A percentile compares a stretch with the other conserved stretches of the same genome.
phyloP scores from a whole-genome alignment of 2,888 invertebrate genomes.

The Diloba caeruleocephala region DNA sequence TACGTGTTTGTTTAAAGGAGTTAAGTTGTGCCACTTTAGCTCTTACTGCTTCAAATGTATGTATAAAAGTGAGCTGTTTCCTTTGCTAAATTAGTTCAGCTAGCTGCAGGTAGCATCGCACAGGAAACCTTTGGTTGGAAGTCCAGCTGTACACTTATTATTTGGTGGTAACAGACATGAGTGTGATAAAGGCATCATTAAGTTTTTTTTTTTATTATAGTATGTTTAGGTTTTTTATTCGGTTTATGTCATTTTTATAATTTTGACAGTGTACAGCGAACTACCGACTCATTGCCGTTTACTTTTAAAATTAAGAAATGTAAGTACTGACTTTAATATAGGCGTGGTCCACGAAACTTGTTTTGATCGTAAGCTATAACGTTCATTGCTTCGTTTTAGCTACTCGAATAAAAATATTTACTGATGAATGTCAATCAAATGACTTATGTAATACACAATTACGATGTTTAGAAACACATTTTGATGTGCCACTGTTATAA shows the following conservation, averaged over 20 bases:
- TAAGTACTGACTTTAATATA: slow-evolving; percentile 42
- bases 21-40: slow-evolving; percentile 9
- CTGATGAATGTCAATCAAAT: no score
- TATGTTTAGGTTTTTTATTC: background rate
- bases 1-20: background rate
- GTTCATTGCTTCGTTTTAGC: slow-evolving; percentile 27
- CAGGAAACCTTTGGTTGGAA: slow-evolving; percentile 26
- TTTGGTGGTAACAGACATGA: slow-evolving; percentile 36
- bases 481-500: slow-evolving; percentile 1
- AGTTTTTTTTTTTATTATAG: background rate
- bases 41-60: slow-evolving; percentile 24
- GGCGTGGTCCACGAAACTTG: slow-evolving; percentile 32
- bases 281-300: slow-evolving; percentile 41
- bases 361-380: slow-evolving; percentile 31
- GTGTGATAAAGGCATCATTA: slow-evolving; percentile 5
- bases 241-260: slow-evolving; percentile 2
- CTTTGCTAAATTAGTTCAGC: slow-evolving; percentile 6
- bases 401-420: no score
- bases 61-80: slow-evolving; percentile 14
- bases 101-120: slow-evolving; percentile 13
- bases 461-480: no score
- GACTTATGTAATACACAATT: slow-evolving; percentile 4
- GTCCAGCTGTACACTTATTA: slow-evolving; percentile 39
- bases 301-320: slow-evolving; percentile 43
- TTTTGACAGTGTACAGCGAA: slow-evolving; percentile 35